phyloP scores from a whole-genome alignment of 2,888 invertebrate genomes.

The Hartigia nigra region DNA sequence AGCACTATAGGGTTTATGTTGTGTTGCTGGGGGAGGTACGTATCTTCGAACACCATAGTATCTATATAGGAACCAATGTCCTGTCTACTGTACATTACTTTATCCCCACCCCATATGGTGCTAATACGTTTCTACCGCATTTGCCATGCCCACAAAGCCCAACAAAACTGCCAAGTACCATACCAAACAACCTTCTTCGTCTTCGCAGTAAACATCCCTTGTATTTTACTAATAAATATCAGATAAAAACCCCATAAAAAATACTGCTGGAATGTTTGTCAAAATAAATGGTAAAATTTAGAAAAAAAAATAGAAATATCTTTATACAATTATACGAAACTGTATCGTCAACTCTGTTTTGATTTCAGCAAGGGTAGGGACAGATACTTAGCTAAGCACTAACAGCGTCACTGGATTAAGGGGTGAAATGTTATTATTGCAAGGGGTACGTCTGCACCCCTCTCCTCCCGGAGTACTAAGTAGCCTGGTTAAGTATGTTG shows the following conservation, averaged over 20 bases:
- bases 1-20: conserved; percentile 63
- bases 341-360: conserved; percentile 53
- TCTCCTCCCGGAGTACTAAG: conserved; percentile 52
- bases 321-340: conserved; percentile 36
- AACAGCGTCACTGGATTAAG: conserved; percentile 60
- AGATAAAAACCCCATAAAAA: not conserved
- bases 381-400: conserved; percentile 62
- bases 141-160: not conserved
- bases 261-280: not conserved
- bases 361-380: conserved; percentile 46
- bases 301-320: not conserved
- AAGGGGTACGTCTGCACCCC: conserved; percentile 58
- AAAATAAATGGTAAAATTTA: not conserved
- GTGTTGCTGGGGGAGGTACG: conserved; percentile 50
- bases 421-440: conserved; percentile 65
- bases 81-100: conserved; percentile 49
- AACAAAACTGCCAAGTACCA: not conserved
- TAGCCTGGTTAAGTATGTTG: conserved; percentile 66
- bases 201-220: not conserved
- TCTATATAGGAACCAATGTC: conserved; percentile 45
- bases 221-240: not conserved
- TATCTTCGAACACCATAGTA: conserved; percentile 57
- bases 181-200: not conserved
- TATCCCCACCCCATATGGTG: conserved; percentile 48
- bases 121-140: conserved; percentile 33